Conservation (phyloP, 2,888 invertebrate genomes). For the Peribatodes rhomboidaria region DNA sequence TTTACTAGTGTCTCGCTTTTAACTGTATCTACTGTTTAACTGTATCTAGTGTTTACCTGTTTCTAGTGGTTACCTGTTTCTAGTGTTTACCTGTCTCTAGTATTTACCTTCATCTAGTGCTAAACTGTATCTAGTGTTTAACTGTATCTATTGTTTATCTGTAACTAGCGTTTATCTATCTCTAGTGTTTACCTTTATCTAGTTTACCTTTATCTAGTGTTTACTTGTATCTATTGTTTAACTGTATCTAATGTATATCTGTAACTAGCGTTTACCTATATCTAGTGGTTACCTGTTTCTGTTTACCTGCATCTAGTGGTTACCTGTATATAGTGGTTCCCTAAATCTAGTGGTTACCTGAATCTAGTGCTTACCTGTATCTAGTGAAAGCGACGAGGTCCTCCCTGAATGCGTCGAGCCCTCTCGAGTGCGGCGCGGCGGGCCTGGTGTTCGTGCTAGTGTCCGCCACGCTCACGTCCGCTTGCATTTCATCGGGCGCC, state of each 20-base stretch:
- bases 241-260: background rate
- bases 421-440: conserved; percentile 56
- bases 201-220: too few relatives aligned
- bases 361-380: conserved; percentile 82
- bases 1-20: too few relatives aligned
- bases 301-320: too few relatives aligned
- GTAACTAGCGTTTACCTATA: background rate
- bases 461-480: conserved; percentile 34
- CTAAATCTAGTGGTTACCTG: background rate
- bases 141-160: background rate
- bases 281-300: background rate
- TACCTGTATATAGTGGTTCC: background rate
- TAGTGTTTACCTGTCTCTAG: background rate
- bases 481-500: conserved; percentile 52
- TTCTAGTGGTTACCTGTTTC: background rate
- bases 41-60: too few relatives aligned
- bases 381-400: conserved; percentile 95
- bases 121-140: background rate
- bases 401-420: conserved; percentile 92
- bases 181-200: background rate
- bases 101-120: background rate
- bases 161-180: too few relatives aligned
- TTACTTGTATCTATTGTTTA: background rate
- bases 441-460: conserved; percentile 50
- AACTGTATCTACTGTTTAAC: too few relatives aligned